Conservation (phyloP, 2,888 invertebrate genomes). For the Apantesis nais region DNA sequence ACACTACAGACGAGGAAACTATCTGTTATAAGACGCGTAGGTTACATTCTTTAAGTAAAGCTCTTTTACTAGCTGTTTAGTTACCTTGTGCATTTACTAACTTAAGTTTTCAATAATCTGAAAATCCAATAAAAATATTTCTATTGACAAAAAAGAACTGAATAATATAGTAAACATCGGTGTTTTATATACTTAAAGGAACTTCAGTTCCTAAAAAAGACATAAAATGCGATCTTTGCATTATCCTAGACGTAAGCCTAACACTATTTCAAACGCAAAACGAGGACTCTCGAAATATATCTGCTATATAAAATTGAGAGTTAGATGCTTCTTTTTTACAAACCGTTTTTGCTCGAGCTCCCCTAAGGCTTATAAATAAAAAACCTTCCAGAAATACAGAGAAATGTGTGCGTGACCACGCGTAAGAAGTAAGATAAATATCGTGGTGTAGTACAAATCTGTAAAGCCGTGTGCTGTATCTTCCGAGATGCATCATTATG, state of each 20-base stretch:
- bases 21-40: neutral
- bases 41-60: constrained; percentile 4
- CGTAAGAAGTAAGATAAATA: constrained; percentile 61
- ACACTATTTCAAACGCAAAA: constrained; percentile 33
- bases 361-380: constrained; percentile 51
- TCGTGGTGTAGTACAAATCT: constrained; percentile 69
- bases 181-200: neutral
- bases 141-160: neutral
- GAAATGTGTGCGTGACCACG: constrained; percentile 62
- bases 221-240: constrained; percentile 24
- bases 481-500: constrained; percentile 83
- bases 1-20: neutral
- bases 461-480: constrained; percentile 70
- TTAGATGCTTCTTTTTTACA: constrained; percentile 42
- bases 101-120: neutral
- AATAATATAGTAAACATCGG: neutral
- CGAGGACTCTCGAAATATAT: constrained; percentile 39
- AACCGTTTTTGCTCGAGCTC: constrained; percentile 38
- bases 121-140: neutral
- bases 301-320: constrained; percentile 37
- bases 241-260: constrained; percentile 34
- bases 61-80: neutral
- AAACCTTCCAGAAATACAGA: constrained; percentile 40
- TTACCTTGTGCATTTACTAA: neutral
- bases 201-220: neutral